Evolutionary conservation across 2,797 vertebrate species (phyloP).

Genomic region (Microcaecilia unicolor): DNA sequence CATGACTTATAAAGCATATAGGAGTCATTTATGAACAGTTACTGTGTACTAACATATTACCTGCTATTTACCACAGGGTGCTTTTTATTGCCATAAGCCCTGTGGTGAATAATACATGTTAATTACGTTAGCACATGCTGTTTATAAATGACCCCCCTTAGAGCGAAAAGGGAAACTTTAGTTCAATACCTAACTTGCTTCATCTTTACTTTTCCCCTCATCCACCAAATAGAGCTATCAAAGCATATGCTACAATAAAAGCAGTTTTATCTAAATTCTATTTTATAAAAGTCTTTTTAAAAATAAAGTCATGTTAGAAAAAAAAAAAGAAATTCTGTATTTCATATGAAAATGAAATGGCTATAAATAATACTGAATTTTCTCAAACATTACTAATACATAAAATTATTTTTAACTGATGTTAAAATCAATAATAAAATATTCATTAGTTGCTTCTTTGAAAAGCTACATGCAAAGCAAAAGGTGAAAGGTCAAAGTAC

Average conservation of each 20-base stretch:
- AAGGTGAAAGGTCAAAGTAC: constrained; percentile 99
- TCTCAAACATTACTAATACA: constrained; percentile 52
- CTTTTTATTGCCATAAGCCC: too few species aligned
- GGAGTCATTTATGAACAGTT: not conserved
- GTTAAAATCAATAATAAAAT: constrained; percentile 62
- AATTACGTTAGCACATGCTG: too few species aligned
- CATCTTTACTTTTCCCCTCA: constrained; percentile 28
- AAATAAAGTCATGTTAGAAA: constrained; percentile 56
- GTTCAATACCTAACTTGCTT: constrained; percentile 47
- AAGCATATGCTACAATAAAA: constrained; percentile 40
- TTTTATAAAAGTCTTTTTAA: constrained; percentile 49
- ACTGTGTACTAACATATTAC: not conserved
- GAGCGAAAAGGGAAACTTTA: constrained; percentile 49
- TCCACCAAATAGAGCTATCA: too few species aligned
- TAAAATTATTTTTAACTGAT: constrained; percentile 52
- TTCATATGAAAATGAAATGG: constrained; percentile 59
- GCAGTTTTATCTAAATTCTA: constrained; percentile 52
- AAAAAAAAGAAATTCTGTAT: constrained; percentile 43
- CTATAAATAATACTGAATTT: constrained; percentile 46
- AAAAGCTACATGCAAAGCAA: constrained; percentile 99
- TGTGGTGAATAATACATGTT: too few species aligned
- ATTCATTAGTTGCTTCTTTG: constrained; percentile 86
- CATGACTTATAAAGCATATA: constrained; percentile 38
- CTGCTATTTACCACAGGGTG: too few species aligned
- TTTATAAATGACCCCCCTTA: too few species aligned